Percentiles rank a stretch among this genome's conserved stretches.
These are phyloP conservation scores for Thamnophis sirtalis DNA, from an alignment of 2,113 vertebrate genomes.

Conservation along the genomic window DNA sequence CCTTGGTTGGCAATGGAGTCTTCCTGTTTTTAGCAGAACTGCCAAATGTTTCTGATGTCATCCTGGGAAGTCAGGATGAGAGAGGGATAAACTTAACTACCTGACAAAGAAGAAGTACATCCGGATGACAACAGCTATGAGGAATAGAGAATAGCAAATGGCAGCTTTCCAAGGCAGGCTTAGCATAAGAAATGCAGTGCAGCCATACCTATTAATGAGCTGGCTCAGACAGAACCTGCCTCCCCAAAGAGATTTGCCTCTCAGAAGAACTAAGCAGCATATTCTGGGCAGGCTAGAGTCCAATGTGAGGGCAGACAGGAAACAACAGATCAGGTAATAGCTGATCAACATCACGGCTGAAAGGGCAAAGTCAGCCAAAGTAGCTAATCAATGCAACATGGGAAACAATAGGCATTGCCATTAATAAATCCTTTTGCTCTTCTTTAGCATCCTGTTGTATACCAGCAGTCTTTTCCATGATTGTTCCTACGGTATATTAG, in stretches of 20 bases:
- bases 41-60: constrained; percentile 13
- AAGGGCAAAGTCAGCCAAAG: background rate
- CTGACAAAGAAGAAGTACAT: background rate
- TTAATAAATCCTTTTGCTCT: background rate
- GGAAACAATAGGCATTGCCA: background rate
- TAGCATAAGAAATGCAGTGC: background rate
- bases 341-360: background rate
- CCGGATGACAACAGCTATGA: background rate
- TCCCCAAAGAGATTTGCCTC: background rate
- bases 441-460: background rate
- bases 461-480: background rate
- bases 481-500: background rate
- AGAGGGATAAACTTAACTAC: background rate
- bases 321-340: background rate
- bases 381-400: background rate
- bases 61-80: background rate
- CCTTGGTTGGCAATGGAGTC: background rate
- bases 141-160: background rate
- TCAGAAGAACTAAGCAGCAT: background rate
- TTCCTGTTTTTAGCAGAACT: background rate
- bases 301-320: background rate
- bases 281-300: background rate
- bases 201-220: background rate
- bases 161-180: background rate
- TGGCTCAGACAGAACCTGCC: background rate